These are phyloP conservation scores for Cerceris ruficornis DNA, from an alignment of 2,888 invertebrate species.

Conservation along the genomic window DNA sequence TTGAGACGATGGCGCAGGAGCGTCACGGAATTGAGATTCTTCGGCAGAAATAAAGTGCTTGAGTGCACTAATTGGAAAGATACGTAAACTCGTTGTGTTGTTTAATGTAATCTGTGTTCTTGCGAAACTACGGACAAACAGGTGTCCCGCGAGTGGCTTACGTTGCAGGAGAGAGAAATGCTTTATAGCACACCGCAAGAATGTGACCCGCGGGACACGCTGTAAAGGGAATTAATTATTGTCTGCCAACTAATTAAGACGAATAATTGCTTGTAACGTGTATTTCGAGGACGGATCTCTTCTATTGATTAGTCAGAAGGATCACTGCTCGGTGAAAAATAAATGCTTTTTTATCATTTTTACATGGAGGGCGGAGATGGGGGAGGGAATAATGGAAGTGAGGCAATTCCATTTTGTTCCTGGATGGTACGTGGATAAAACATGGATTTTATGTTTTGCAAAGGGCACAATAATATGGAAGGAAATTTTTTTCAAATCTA, in stretches of 20 bases:
- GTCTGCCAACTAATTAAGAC: conserved; percentile 57
- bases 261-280: conserved; percentile 49
- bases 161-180: conserved; percentile 36
- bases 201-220: conserved; percentile 46
- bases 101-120: conserved; percentile 58
- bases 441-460: too few species aligned
- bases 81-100: conserved; percentile 55
- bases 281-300: conserved; percentile 32
- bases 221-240: conserved; percentile 61
- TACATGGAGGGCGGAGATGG: too few species aligned
- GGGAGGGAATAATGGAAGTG: too few species aligned
- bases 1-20: conserved; percentile 1
- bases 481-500: too few species aligned
- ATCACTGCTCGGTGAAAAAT: not conserved
- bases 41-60: conserved; percentile 38
- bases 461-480: too few species aligned
- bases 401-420: too few species aligned
- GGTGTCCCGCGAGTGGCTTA: conserved; percentile 35
- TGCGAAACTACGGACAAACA: conserved; percentile 52
- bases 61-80: conserved; percentile 52
- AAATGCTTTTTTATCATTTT: too few species aligned
- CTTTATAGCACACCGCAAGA: conserved; percentile 46
- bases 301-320: conserved; percentile 31
- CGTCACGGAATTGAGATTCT: conserved; percentile 21
- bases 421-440: too few species aligned